phyloP scores from a whole-genome alignment of 2,888 invertebrate genomes.

The Argyresthia albistria region DNA sequence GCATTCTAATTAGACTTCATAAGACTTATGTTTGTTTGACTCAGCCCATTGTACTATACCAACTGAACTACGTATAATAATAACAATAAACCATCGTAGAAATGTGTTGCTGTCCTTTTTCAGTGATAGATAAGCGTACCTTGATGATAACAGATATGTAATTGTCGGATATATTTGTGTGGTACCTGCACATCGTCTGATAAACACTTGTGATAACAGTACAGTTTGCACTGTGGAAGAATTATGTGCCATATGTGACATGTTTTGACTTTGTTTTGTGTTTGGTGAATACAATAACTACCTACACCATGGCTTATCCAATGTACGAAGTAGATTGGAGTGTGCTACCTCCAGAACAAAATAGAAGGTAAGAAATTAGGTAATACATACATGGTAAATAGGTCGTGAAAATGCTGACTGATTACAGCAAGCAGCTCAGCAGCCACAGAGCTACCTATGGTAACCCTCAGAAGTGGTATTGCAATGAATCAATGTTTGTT shows the following conservation, averaged over 20 bases:
- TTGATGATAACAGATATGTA: conserved; percentile 67
- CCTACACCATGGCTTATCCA: conserved; percentile 60
- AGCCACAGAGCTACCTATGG: neutral
- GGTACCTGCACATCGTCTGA: conserved; percentile 50
- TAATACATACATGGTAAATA: neutral
- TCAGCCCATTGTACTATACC: conserved; percentile 54
- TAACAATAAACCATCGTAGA: conserved; percentile 53
- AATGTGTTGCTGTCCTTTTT: conserved; percentile 68
- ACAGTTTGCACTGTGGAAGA: conserved; percentile 52
- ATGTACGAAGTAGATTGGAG: conserved; percentile 88
- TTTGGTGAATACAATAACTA: conserved; percentile 29
- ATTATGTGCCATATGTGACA: conserved; percentile 52
- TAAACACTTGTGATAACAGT: conserved; percentile 65
- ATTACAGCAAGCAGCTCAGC: neutral
- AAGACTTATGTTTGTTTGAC: conserved; percentile 55
- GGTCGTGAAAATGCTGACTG: neutral
- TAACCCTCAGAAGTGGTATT: too few relatives aligned
- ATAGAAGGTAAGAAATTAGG: conserved; percentile 78
- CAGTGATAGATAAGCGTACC: conserved; percentile 66
- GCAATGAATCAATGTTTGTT: too few relatives aligned
- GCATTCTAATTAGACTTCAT: conserved; percentile 67
- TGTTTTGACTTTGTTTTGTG: conserved; percentile 31
- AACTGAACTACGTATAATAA: conserved; percentile 8
- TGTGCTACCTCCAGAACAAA: conserved; percentile 87
- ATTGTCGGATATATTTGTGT: conserved; percentile 58